Conservation (phyloP, 2,888 invertebrate genomes). For the Metacarcinus magister region DNA sequence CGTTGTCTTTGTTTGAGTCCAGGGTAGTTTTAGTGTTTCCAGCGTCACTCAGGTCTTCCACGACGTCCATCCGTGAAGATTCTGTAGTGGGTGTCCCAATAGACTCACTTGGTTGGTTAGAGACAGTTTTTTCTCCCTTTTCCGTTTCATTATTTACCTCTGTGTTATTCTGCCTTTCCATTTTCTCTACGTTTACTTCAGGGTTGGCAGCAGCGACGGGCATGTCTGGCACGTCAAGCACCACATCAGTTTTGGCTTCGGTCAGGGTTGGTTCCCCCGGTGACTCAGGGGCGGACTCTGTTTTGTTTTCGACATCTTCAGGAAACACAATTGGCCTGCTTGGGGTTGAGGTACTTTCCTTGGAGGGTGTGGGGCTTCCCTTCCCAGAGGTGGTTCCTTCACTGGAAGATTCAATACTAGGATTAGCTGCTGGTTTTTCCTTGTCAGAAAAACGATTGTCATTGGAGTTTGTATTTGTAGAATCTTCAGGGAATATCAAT, state of each 20-base stretch:
- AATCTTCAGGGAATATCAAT: not conserved
- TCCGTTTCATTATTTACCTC: conserved; percentile 10
- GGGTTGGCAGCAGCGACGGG: not conserved
- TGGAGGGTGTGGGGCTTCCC: not conserved
- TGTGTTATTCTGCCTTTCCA: not conserved
- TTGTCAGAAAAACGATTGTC: not conserved
- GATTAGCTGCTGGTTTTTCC: not conserved
- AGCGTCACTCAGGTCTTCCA: not conserved
- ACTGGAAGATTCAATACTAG: not conserved
- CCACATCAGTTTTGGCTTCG: not conserved
- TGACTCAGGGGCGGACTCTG: not conserved
- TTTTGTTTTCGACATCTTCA: not conserved
- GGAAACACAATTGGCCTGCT: conserved; percentile 11
- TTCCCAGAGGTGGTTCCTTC: not conserved
- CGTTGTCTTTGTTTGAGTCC: not conserved
- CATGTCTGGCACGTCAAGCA: not conserved
- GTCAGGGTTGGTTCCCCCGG: not conserved
- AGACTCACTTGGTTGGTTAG: not conserved
- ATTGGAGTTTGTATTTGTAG: not conserved
- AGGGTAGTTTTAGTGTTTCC: not conserved
- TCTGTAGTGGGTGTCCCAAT: not conserved
- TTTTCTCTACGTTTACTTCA: not conserved
- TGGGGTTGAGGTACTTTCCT: not conserved
- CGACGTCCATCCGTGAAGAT: not conserved
- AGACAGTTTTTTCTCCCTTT: not conserved